Conservation (phyloP, 2,113 vertebrate genomes). For the Aspiorhynchus laticeps region DNA sequence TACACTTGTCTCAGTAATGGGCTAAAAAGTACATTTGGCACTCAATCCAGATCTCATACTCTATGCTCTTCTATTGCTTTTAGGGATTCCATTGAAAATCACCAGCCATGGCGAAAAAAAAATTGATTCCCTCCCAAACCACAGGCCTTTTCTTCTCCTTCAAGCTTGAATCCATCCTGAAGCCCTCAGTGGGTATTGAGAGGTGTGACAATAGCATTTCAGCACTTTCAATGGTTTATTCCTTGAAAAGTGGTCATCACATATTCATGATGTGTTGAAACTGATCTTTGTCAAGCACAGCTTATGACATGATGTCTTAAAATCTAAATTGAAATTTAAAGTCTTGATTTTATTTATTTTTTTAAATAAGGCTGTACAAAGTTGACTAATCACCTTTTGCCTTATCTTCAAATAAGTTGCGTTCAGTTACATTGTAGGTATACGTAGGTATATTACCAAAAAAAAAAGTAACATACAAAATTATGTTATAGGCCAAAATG, state of each 20-base stretch:
- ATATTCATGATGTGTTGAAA: not conserved
- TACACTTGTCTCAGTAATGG: conserved; percentile 37
- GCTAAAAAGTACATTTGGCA: conserved; percentile 36
- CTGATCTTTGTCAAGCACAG: not conserved
- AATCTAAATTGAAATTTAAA: not conserved
- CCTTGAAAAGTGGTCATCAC: not conserved
- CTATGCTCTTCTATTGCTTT: conserved; percentile 34
- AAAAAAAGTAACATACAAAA: too few relatives aligned
- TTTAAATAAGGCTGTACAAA: too few relatives aligned
- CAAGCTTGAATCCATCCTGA: conserved; percentile 11
- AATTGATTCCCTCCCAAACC: conserved; percentile 45
- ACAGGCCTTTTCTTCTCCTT: conserved; percentile 13
- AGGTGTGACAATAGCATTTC: not conserved
- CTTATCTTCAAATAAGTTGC: not conserved
- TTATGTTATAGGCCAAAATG: too few relatives aligned
- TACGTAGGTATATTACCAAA: too few relatives aligned
- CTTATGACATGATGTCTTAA: not conserved
- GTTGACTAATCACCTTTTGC: not conserved
- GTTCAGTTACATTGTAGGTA: not conserved
- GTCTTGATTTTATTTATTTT: too few relatives aligned
- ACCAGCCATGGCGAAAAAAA: conserved; percentile 35
- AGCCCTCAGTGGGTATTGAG: not conserved
- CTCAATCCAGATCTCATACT: conserved; percentile 15
- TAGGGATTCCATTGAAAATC: conserved; percentile 47
- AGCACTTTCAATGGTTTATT: not conserved